Evolutionary conservation across 2,888 invertebrate species (phyloP).

Genomic region (Halictus quadricinctus): DNA sequence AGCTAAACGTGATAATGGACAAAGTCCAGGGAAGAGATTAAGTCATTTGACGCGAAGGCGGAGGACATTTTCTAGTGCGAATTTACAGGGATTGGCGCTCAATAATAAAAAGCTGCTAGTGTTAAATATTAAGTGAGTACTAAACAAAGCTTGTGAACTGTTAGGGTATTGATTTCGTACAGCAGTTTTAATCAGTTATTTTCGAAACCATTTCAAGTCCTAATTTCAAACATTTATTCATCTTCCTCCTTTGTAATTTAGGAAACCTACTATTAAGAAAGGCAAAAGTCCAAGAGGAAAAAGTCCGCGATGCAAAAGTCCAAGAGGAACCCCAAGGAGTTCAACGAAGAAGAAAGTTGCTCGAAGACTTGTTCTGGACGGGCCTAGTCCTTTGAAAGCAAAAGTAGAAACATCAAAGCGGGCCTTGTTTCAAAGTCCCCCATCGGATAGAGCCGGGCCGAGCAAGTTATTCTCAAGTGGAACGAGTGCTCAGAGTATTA

Average conservation of each 20-base stretch:
- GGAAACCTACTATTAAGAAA: slow-evolving; percentile 81
- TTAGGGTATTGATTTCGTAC: too few relatives aligned
- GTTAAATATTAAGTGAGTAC: slow-evolving; percentile 86
- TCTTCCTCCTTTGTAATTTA: slow-evolving; percentile 62
- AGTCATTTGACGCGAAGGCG: slow-evolving; percentile 90
- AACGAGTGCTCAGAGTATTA: slow-evolving; percentile 85
- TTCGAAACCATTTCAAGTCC: too few relatives aligned
- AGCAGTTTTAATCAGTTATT: too few relatives aligned
- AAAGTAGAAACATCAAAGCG: slow-evolving; percentile 86
- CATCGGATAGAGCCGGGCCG: slow-evolving; percentile 76
- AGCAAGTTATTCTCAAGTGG: slow-evolving; percentile 74
- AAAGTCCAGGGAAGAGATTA: slow-evolving; percentile 90
- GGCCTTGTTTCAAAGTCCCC: slow-evolving; percentile 90
- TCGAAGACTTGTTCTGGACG: slow-evolving; percentile 83
- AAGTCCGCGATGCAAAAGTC: slow-evolving; percentile 84
- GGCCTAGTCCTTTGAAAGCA: slow-evolving; percentile 75
- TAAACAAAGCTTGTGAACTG: background rate
- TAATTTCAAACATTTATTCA: slow-evolving; percentile 13
- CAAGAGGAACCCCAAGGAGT: slow-evolving; percentile 85
- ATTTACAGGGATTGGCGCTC: slow-evolving; percentile 82
- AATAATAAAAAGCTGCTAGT: slow-evolving; percentile 84
- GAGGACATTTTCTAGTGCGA: slow-evolving; percentile 90
- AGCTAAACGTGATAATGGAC: slow-evolving; percentile 83
- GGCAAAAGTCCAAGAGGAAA: slow-evolving; percentile 83
- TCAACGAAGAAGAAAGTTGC: slow-evolving; percentile 85